Evolutionary conservation across 1,140 invertebrate genomes (phyloP), one percentile per base, ranked within the genome.

Genomic region (Polypedilum pembai): DNA sequence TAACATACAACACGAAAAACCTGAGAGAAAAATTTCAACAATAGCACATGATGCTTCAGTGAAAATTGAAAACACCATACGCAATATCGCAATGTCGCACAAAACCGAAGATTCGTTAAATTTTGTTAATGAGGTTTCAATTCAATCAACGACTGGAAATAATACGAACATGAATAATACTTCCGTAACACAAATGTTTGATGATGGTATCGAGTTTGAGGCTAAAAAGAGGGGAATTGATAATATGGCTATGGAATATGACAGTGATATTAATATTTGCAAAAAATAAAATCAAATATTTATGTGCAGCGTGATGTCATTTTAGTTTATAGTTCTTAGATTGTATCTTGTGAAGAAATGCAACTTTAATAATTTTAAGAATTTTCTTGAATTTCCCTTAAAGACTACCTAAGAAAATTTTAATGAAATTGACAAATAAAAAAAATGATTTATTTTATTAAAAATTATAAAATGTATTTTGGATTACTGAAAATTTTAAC

Each of bases 11-110:
- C 20, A 21, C 7, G n/a, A 69, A 21, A 18, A 20, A 18, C 65
- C 17, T 18, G 65, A 56, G 8, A n/a, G 65, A 18, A 69, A 69
- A 69, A 69, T 69, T 8, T 69, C 65, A 69, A 21, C 65, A 20
- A 21, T 69, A 18, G 65, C 20, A 5, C 65, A 69, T 5, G 65
- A 69, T 69, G 65, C 20, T 18, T 56, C 45, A 56, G 4, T n/a
- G 3, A 12, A n/a, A 56, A 56, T 56, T 56, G 45, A 56, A 56
- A 56, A n/a, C n/a, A n/a, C 45, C 8, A 56, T 56, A n/a, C 45
- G 45, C 45, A 4, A 69, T 69, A 1, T 8, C 17, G 1, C 5
- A 69, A 18, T 69, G 8, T 18, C 65, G 5, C 65, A 69, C 3
- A 18, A 69, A 18, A 20, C 1, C 20, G 65, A 69, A 20, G 65